Conservation (phyloP, 2,888 invertebrate species). For the Melanostoma mellinum region DNA sequence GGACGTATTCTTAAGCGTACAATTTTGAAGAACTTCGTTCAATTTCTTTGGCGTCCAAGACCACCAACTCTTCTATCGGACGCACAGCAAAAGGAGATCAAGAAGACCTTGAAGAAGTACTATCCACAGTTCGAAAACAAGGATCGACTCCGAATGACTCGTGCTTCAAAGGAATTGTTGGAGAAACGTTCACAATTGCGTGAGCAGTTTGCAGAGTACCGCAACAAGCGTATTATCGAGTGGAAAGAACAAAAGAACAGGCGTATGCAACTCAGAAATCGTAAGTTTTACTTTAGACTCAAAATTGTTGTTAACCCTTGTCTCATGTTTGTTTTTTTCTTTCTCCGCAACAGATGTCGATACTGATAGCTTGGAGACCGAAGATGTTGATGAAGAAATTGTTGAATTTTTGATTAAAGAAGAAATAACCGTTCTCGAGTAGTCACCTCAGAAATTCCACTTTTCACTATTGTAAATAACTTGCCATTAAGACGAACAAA, state of each 20-base stretch:
- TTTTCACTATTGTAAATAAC: constrained; percentile 26
- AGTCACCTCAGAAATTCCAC: constrained; percentile 77
- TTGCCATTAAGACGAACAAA: constrained; percentile 52
- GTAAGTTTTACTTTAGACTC: constrained; percentile 84
- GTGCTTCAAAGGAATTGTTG: constrained; percentile 96
- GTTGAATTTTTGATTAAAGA: constrained; percentile 99
- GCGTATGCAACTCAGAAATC: constrained; percentile 92
- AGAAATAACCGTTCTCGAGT: constrained; percentile 92
- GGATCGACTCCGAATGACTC: constrained; percentile 95
- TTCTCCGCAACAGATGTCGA: constrained; percentile 88
- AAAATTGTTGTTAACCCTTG: background rate
- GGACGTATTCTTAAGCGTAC: constrained; percentile 88
- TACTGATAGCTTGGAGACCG: constrained; percentile 95
- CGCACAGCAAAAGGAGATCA: constrained; percentile 95
- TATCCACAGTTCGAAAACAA: constrained; percentile 97
- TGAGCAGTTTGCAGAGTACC: constrained; percentile 92
- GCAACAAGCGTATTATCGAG: constrained; percentile 88
- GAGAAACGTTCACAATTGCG: constrained; percentile 95
- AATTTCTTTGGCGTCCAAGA: constrained; percentile 97
- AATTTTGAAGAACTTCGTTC: constrained; percentile 95
- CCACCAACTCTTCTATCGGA: constrained; percentile 92
- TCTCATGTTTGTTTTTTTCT: constrained; percentile 67
- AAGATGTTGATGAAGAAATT: constrained; percentile 96
- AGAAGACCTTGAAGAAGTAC: constrained; percentile 98
- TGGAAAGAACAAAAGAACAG: constrained; percentile 90